Evolutionary conservation across 1,140 invertebrate genomes (phyloP).

Genomic region (Macrosteles quadrilineatus): DNA sequence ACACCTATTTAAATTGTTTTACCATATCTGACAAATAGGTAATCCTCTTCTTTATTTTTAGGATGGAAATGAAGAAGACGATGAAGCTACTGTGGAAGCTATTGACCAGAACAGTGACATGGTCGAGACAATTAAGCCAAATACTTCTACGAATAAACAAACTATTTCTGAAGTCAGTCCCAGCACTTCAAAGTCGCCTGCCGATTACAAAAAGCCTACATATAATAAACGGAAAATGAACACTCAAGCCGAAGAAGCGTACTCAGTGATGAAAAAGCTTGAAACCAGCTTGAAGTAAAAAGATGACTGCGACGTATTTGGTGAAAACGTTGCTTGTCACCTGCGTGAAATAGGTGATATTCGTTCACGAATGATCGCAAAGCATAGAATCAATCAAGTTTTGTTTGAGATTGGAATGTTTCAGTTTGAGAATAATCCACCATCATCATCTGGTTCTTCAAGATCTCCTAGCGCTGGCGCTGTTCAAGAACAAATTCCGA

Average conservation of each 20-base stretch:
- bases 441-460: not conserved
- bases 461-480: not conserved
- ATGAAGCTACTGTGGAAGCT: not conserved
- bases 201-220: not conserved
- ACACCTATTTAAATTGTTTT: not conserved
- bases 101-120: too few relatives aligned
- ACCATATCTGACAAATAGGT: not conserved
- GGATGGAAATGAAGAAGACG: not conserved
- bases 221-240: not conserved
- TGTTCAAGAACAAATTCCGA: not conserved
- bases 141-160: not conserved
- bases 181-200: not conserved
- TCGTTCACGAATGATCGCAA: not conserved
- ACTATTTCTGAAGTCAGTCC: not conserved
- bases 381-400: slow-evolving; percentile 13
- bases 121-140: not conserved
- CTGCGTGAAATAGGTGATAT: not conserved
- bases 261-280: not conserved
- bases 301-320: slow-evolving; percentile 8
- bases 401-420: slow-evolving; percentile 11
- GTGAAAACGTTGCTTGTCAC: not conserved
- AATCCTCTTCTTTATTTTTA: not conserved
- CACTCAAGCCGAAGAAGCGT: not conserved
- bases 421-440: not conserved
- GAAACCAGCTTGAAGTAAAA: not conserved